Conservation (phyloP, 2,797 vertebrate species). For the Sebastiscus tertius region DNA sequence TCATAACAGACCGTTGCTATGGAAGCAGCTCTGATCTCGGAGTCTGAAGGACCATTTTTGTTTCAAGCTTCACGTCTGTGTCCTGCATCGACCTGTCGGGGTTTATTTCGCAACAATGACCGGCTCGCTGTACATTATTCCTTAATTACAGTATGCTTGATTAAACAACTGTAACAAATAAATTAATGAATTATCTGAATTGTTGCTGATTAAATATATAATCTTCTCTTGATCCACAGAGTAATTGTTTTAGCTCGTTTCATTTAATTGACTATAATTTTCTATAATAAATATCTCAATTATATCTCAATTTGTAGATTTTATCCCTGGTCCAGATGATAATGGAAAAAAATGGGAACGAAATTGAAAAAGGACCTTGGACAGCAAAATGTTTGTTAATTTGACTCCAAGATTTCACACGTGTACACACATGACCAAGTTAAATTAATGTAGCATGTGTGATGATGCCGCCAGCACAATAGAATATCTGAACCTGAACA, state of each 20-base stretch:
- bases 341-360: no score
- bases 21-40: no score
- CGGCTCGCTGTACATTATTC: rapidly evolving
- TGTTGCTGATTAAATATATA: not conserved
- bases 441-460: not conserved
- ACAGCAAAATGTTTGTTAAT: not conserved
- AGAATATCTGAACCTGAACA: slow-evolving; percentile 22
- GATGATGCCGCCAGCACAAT: not conserved
- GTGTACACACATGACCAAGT: not conserved
- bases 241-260: not conserved
- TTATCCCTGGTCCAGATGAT: no score
- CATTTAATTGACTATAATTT: not conserved
- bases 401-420: not conserved
- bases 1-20: no score
- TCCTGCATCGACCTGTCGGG: no score
- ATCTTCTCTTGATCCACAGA: not conserved
- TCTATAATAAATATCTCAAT: no score
- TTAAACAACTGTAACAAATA: not conserved
- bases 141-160: not conserved
- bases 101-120: no score
- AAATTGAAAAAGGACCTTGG: not conserved
- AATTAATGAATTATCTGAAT: not conserved
- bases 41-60: no score
- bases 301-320: no score
- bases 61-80: no score